phyloP scores from a whole-genome alignment of 2,888 invertebrate genomes.

The Drosophila flavopinicola region DNA sequence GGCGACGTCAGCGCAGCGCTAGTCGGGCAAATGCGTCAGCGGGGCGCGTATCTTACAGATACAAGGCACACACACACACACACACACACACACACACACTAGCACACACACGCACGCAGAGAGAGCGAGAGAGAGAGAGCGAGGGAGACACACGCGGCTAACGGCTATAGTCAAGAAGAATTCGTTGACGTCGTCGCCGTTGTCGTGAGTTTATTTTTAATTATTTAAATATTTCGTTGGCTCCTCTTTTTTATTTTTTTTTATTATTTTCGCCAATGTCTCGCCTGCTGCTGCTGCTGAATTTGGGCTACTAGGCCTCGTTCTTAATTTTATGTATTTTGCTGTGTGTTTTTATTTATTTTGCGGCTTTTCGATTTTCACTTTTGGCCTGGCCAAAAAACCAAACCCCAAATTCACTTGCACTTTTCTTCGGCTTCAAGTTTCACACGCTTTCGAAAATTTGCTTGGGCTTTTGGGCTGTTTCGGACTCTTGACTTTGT shows the following conservation, averaged over 20 bases:
- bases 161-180: constrained; percentile 43
- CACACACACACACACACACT: constrained; percentile 17
- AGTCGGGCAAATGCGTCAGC: constrained; percentile 66
- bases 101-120: too few relatives aligned
- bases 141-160: constrained; percentile 27
- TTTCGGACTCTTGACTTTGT: constrained; percentile 22
- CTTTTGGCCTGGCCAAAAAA: constrained; percentile 37
- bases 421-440: constrained; percentile 61
- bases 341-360: constrained; percentile 12
- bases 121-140: constrained; percentile 9
- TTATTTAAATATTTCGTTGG: constrained; percentile 71
- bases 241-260: constrained; percentile 30
- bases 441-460: constrained; percentile 41
- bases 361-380: constrained; percentile 33
- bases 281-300: constrained; percentile 46
- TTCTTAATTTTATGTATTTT: constrained; percentile 65
- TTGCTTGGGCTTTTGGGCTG: constrained; percentile 17
- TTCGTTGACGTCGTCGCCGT: constrained; percentile 59
- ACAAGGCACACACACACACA: constrained; percentile 37
- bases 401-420: constrained; percentile 59
- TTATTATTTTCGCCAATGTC: constrained; percentile 46
- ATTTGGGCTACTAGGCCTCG: constrained; percentile 81
- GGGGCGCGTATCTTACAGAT: constrained; percentile 74
- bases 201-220: constrained; percentile 73
- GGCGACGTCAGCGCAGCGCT: constrained; percentile 62